Percentiles rank a stretch among this genome's conserved stretches.
Conservation (phyloP, 1,140 invertebrate species). For the Rhagoletis zephyria region DNA sequence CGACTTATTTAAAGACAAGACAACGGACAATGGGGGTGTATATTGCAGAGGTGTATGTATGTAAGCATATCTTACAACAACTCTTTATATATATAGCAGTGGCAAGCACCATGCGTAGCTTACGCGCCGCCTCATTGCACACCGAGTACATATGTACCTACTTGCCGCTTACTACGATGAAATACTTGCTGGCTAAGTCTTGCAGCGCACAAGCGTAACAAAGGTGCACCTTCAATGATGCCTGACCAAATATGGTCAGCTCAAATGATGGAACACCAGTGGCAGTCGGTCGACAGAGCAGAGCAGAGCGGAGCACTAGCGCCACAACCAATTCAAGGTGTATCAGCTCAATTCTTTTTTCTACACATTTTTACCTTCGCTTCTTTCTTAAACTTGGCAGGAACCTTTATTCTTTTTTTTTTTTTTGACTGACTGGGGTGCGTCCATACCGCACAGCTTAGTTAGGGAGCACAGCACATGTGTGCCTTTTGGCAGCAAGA, state of each 20-base stretch:
- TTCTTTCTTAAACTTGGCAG: slow-evolving; percentile 2
- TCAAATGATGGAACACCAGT: slow-evolving; percentile 55
- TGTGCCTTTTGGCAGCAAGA: slow-evolving; percentile 4
- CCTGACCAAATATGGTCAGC: slow-evolving; percentile 71
- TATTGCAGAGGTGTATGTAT: neutral
- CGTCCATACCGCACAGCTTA: neutral
- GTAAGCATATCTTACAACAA: neutral
- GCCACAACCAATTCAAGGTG: slow-evolving; percentile 29
- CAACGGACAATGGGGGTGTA: neutral
- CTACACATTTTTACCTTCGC: neutral
- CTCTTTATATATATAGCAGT: neutral
- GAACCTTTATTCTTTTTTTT: neutral
- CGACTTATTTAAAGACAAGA: slow-evolving; percentile 19
- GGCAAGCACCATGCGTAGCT: neutral
- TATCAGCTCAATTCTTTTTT: neutral
- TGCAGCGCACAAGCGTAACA: slow-evolving; percentile 67
- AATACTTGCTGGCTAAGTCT: slow-evolving; percentile 25
- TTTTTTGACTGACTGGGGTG: slow-evolving; percentile 5
- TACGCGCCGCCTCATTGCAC: slow-evolving; percentile 24
- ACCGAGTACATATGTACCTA: neutral
- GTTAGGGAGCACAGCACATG: neutral
- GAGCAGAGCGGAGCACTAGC: neutral
- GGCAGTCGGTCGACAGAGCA: neutral
- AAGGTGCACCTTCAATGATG: slow-evolving; percentile 73
- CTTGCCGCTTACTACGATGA: neutral